Evolutionary conservation across 2,888 invertebrate genomes (phyloP).

Genomic region (Mythimna albipuncta): DNA sequence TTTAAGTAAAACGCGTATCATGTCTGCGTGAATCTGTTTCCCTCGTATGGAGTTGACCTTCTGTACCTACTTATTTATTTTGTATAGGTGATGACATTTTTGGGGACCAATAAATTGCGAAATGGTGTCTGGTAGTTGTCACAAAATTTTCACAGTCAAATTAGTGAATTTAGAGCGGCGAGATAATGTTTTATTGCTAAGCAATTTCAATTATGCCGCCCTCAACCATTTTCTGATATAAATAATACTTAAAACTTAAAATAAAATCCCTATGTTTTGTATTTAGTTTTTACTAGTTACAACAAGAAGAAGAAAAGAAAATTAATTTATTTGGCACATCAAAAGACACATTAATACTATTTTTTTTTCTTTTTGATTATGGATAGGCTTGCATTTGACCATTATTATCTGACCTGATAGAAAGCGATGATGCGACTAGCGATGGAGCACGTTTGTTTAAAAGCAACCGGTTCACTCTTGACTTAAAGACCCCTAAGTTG

Average conservation of each 20-base stretch:
- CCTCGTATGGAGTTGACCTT: background rate
- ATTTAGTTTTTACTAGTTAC: background rate
- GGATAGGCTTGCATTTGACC: too few relatives aligned
- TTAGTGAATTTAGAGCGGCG: conserved; percentile 27
- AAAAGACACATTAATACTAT: too few relatives aligned
- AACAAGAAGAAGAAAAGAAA: too few relatives aligned
- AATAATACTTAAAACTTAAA: background rate
- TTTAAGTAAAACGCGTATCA: background rate
- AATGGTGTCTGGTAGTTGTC: conserved; percentile 52
- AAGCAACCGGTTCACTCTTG: too few relatives aligned
- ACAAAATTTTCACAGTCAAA: conserved; percentile 31
- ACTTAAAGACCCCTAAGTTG: too few relatives aligned
- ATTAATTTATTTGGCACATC: too few relatives aligned
- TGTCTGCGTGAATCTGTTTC: background rate
- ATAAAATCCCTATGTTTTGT: background rate
- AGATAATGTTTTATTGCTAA: conserved; percentile 37
- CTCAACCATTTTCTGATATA: background rate
- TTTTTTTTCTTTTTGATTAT: too few relatives aligned
- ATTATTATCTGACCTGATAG: too few relatives aligned
- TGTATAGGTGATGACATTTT: conserved; percentile 30
- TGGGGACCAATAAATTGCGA: conserved; percentile 48
- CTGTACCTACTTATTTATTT: background rate
- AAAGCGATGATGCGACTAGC: too few relatives aligned
- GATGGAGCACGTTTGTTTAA: too few relatives aligned
- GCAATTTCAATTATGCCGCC: conserved; percentile 6